Evolutionary conservation across 2,113 vertebrate genomes (phyloP).

Genomic region (Trematomus loennbergii): DNA sequence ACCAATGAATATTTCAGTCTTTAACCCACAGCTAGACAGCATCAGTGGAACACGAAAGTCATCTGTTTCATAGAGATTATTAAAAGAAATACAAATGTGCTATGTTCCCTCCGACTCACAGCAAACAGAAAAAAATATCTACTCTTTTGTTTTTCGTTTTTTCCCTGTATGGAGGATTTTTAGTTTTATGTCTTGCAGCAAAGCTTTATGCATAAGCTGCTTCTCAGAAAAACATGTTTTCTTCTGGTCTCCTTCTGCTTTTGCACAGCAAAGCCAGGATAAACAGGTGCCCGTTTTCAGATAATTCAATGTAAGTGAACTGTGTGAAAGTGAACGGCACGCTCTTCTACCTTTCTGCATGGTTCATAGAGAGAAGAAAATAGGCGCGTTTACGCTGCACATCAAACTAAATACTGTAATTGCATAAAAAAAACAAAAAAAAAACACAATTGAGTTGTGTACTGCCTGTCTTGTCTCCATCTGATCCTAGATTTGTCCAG

Average conservation of each 20-base stretch:
- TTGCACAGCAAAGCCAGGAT: constrained; percentile 64
- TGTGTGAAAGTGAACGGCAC: constrained; percentile 27
- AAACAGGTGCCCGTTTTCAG: constrained; percentile 75
- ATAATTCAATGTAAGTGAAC: constrained; percentile 64
- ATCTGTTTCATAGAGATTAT: constrained; percentile 79
- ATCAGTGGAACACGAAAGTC: constrained; percentile 71
- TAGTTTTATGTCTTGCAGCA: constrained; percentile 63
- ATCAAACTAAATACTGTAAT: constrained; percentile 46
- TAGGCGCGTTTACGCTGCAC: constrained; percentile 32
- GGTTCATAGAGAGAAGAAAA: constrained; percentile 49
- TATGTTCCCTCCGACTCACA: too few species aligned
- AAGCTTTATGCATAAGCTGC: constrained; percentile 67
- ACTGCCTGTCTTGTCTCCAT: constrained; percentile 49
- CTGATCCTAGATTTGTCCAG: constrained; percentile 68
- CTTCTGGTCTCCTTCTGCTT: constrained; percentile 57
- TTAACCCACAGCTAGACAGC: constrained; percentile 68
- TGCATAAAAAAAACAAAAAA: constrained; percentile 7
- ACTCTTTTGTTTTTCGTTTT: constrained; percentile 53
- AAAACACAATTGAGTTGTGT: constrained; percentile 43
- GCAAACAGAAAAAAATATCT: constrained; percentile 55
- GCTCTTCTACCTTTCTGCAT: constrained; percentile 30
- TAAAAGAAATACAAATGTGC: constrained; percentile 62
- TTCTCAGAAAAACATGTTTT: constrained; percentile 50
- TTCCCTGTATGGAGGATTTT: constrained; percentile 32
- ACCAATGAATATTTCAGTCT: constrained; percentile 71